phyloP scores from a whole-genome alignment of 2,113 vertebrate genomes.

The Muscicapa adusta region DNA sequence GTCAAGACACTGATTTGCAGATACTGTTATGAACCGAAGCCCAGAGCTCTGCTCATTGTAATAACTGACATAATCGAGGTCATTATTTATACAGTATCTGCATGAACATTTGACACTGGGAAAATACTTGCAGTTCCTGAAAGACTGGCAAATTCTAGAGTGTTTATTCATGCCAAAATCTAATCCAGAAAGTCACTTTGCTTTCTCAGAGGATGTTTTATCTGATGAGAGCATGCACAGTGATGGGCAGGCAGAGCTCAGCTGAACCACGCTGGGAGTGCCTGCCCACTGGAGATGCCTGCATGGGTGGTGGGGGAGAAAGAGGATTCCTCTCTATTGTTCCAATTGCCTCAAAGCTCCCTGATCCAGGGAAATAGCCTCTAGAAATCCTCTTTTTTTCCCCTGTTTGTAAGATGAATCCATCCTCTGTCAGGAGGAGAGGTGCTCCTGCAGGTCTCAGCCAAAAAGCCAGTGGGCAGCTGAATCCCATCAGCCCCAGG shows the following conservation, averaged over 20 bases:
- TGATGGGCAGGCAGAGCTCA: not conserved
- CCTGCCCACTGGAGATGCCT: not conserved
- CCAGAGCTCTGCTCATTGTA: conserved; percentile 49
- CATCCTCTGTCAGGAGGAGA: not conserved
- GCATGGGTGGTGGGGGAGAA: not conserved
- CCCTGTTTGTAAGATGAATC: not conserved
- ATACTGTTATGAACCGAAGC: conserved; percentile 40
- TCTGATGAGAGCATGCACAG: not conserved
- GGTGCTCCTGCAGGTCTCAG: not conserved
- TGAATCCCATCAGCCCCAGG: not conserved
- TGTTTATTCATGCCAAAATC: not conserved
- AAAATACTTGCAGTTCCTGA: conserved; percentile 44
- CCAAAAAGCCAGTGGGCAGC: not conserved
- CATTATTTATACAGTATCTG: conserved; percentile 45
- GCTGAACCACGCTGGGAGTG: not conserved
- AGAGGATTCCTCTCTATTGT: not conserved
- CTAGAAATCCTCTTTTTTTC: rapidly evolving
- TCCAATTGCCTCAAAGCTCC: not conserved
- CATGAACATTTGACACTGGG: conserved; percentile 42
- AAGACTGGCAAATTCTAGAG: conserved; percentile 10
- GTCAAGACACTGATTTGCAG: conserved; percentile 19
- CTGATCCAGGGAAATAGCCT: not conserved
- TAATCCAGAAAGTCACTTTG: conserved; percentile 7
- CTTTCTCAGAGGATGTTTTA: not conserved
- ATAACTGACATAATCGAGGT: conserved; percentile 19